Percentiles rank a stretch among this genome's conserved stretches.
Conservation (phyloP, 2,113 vertebrate genomes). For the Nothoprocta pentlandii region DNA sequence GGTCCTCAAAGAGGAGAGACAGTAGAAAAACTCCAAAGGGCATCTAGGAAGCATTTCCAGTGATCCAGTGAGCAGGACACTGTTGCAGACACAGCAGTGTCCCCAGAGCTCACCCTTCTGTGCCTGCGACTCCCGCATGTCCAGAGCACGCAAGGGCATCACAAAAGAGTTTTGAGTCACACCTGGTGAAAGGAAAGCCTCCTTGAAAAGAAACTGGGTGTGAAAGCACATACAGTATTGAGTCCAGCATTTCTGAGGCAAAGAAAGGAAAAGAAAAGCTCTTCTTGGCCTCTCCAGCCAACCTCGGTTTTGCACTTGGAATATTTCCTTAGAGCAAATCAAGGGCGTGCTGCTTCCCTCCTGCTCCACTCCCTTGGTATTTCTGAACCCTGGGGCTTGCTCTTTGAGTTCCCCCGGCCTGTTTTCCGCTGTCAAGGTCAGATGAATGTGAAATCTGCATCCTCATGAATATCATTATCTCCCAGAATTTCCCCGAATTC, state of each 20-base stretch:
- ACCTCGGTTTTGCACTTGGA: background rate
- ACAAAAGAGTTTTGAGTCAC: background rate
- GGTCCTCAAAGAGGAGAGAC: no score
- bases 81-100: no score
- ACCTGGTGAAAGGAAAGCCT: background rate
- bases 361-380: background rate
- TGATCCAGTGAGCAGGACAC: no score
- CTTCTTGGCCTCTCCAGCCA: background rate
- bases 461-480: slow-evolving; percentile 64
- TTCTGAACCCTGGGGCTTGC: background rate
- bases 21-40: no score
- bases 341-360: background rate
- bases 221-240: no score
- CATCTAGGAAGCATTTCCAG: background rate
- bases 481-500: slow-evolving; percentile 58
- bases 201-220: no score
- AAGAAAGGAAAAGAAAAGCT: background rate
- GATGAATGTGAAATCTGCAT: slow-evolving; percentile 37
- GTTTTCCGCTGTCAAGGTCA: slow-evolving; percentile 34
- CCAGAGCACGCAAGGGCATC: no score
- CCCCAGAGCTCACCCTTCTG: no score
- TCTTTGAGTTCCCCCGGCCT: background rate
- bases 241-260: background rate
- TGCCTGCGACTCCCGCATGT: no score
- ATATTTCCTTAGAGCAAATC: background rate